phyloP scores from a whole-genome alignment of 2,797 vertebrate genomes.

The Helicolenus hilgendorfi region DNA sequence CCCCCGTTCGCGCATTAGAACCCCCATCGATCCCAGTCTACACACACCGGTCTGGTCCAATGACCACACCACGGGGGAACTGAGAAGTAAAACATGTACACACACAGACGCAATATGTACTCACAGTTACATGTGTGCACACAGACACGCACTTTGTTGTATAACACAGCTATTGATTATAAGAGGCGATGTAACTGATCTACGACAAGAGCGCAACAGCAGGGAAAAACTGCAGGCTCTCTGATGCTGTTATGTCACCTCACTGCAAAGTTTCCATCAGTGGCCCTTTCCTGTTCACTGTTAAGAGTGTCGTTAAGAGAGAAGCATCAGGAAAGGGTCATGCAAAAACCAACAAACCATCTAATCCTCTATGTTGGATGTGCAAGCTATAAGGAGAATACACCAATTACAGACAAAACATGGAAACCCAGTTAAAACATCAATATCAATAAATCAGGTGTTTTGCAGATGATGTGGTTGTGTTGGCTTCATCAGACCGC shows the following conservation, averaged over 20 bases:
- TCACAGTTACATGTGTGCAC: neutral
- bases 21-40: slow-evolving; percentile 22
- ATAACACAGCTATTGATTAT: slow-evolving; percentile 17
- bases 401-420: no score
- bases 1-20: slow-evolving; percentile 38
- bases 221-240: neutral
- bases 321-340: neutral
- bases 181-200: neutral
- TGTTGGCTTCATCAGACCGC: no score
- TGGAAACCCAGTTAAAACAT: no score
- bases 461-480: no score
- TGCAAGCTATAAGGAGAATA: neutral
- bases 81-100: neutral
- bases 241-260: neutral
- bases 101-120: neutral
- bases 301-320: no score
- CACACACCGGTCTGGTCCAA: neutral
- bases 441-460: no score
- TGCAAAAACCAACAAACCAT: neutral
- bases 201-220: neutral
- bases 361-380: neutral
- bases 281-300: neutral
- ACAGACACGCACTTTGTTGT: neutral
- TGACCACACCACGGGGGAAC: neutral
- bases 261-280: neutral